These are phyloP conservation scores for Leptinotarsa undecemlineata DNA, from an alignment of 1,140 invertebrate species.

Conservation along the genomic window DNA sequence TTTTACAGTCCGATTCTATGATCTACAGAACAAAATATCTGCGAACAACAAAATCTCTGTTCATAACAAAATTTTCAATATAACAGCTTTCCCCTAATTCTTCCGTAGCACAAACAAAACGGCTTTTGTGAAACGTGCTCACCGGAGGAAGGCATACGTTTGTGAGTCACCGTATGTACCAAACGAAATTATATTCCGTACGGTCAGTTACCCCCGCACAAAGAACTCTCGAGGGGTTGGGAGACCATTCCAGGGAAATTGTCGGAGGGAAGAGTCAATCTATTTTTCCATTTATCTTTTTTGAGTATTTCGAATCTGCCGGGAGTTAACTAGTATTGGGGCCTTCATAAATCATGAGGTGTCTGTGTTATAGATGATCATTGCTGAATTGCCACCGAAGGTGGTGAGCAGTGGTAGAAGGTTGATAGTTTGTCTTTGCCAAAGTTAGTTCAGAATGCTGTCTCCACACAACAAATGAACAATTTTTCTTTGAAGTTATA, in stretches of 20 bases:
- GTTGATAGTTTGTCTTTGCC: too few species aligned
- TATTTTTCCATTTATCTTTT: constrained; percentile 19
- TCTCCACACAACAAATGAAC: too few species aligned
- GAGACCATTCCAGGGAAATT: neutral
- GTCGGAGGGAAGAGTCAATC: constrained; percentile 23
- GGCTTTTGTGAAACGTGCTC: neutral
- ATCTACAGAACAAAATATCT: too few species aligned
- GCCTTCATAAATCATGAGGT: neutral
- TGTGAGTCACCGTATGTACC: constrained; percentile 33
- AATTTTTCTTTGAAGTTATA: too few species aligned
- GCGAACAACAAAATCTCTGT: too few species aligned
- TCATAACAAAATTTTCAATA: too few species aligned
- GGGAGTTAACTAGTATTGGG: constrained; percentile 3
- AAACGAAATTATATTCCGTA: constrained; percentile 38
- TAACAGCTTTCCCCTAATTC: neutral
- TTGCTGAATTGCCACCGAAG: too few species aligned
- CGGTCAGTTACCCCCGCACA: constrained; percentile 41
- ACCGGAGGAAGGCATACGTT: constrained; percentile 7
- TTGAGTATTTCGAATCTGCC: constrained; percentile 2
- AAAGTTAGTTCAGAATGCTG: too few species aligned
- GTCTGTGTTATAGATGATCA: too few species aligned
- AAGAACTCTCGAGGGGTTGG: constrained; percentile 23
- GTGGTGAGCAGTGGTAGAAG: too few species aligned
- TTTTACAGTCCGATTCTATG: too few species aligned
- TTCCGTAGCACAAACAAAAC: neutral